Conservation (phyloP, 2,113 vertebrate genomes). For the Oncorhynchus clarkii region DNA sequence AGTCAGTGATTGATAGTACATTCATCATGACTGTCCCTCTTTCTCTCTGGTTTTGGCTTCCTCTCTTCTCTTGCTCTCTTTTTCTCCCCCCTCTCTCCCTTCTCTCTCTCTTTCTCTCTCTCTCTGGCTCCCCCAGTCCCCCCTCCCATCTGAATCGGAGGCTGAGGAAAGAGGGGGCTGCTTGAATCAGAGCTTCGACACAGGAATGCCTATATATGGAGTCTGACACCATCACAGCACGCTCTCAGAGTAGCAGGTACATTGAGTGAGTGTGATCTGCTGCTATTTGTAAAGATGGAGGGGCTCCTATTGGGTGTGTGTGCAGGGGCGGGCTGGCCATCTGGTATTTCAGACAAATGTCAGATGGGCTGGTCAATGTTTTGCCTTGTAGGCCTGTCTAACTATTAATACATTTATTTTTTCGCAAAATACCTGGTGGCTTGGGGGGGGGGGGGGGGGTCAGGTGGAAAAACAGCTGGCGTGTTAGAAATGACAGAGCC, state of each 20-base stretch:
- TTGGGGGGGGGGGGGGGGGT: too few species aligned
- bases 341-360: too few species aligned
- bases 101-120: neutral
- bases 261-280: constrained; percentile 58
- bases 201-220: constrained; percentile 82
- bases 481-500: too few species aligned
- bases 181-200: constrained; percentile 60
- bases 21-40: neutral
- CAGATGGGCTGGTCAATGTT: too few species aligned
- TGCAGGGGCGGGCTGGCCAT: too few species aligned
- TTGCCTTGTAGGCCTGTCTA: neutral
- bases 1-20: constrained; percentile 1
- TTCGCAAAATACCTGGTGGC: too few species aligned
- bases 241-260: constrained; percentile 67
- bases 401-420: too few species aligned
- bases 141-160: constrained; percentile 64
- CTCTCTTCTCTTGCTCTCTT: too few species aligned
- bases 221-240: constrained; percentile 48
- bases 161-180: constrained; percentile 58
- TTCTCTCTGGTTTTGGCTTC: too few species aligned
- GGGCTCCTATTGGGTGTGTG: constrained; percentile 32
- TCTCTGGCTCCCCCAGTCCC: constrained; percentile 21
- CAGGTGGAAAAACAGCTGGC: too few species aligned
- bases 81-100: too few species aligned
- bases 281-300: constrained; percentile 56